A percentile compares a stretch with the other conserved stretches of the same genome.
These are phyloP conservation scores for Altica lythri DNA, from an alignment of 2,888 invertebrate genomes.

Conservation along the genomic window DNA sequence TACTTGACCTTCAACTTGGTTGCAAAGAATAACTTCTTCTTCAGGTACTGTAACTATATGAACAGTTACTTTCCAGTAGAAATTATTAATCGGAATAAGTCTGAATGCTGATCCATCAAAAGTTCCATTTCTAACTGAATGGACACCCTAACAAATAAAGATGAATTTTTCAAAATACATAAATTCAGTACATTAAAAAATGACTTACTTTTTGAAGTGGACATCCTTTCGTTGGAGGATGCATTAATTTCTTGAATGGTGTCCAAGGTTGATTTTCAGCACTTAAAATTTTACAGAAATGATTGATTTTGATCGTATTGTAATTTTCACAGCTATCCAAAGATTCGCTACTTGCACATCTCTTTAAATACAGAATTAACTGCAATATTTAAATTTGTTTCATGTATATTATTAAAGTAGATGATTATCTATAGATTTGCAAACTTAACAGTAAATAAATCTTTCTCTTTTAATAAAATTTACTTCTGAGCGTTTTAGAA, in stretches of 20 bases:
- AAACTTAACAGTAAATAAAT: no score
- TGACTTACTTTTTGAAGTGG: constrained; percentile 44
- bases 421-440: no score
- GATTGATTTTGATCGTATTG: constrained; percentile 41
- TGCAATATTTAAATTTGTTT: constrained; percentile 32
- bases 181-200: not conserved
- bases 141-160: constrained; percentile 39
- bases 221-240: constrained; percentile 39
- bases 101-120: constrained; percentile 44
- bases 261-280: constrained; percentile 43
- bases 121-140: constrained; percentile 42
- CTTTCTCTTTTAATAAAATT: no score
- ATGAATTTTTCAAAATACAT: not conserved
- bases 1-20: constrained; percentile 42
- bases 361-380: constrained; percentile 38
- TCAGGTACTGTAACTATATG: constrained; percentile 33
- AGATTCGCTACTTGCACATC: constrained; percentile 44
- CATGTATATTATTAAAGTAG: no score
- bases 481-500: no score
- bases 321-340: constrained; percentile 48
- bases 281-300: constrained; percentile 40
- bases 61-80: constrained; percentile 45
- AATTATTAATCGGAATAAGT: constrained; percentile 42
- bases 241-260: constrained; percentile 36
- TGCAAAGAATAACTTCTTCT: constrained; percentile 36